These are phyloP conservation scores for Actinia tenebrosa DNA, from an alignment of 64 coral and sea anemone genomes.

Conservation along the genomic window DNA sequence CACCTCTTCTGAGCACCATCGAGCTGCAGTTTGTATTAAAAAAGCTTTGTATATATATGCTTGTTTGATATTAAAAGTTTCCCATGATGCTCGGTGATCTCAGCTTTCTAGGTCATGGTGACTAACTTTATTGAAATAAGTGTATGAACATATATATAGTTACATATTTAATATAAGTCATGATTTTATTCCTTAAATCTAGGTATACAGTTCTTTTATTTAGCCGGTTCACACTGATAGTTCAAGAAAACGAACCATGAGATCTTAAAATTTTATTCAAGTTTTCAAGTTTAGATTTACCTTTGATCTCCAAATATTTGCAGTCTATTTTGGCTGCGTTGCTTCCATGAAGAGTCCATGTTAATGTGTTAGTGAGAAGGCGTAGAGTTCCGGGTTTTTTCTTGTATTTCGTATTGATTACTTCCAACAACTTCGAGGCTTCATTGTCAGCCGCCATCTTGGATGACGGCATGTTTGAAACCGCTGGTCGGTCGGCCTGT, in stretches of 20 bases:
- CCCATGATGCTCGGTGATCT: no score
- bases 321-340: constrained; percentile 63
- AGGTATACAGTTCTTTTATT: no score
- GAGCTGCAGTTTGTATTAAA: no score
- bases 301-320: constrained; percentile 93
- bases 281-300: constrained; percentile 15
- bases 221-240: neutral
- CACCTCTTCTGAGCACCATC: no score
- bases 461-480: constrained; percentile 24
- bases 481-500: neutral
- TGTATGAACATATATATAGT: no score
- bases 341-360: constrained; percentile 67
- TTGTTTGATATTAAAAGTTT: no score
- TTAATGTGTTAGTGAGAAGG: constrained; percentile 73
- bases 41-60: no score
- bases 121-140: no score
- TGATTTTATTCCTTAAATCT: no score
- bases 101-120: no score
- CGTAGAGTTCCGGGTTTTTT: constrained; percentile 69
- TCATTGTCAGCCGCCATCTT: constrained; percentile 80
- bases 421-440: constrained; percentile 58
- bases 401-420: constrained; percentile 89
- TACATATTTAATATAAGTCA: no score
- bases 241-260: neutral
- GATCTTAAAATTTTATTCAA: no score